Percentiles rank a stretch among this genome's conserved stretches.
These are phyloP conservation scores for Thamnophis elegans DNA, from an alignment of 2,797 vertebrate genomes.

Conservation along the genomic window DNA sequence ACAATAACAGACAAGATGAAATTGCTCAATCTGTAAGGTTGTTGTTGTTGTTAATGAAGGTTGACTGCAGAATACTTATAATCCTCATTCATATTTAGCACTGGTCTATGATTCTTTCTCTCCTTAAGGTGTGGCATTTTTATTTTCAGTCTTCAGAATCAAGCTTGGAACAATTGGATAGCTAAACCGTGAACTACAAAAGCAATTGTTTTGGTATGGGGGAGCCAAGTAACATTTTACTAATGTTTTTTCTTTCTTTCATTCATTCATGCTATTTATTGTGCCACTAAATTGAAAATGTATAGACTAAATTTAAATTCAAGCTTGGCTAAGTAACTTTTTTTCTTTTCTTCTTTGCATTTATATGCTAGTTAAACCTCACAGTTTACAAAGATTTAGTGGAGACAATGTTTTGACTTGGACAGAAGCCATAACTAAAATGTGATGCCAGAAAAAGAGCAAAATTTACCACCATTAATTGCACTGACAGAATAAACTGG, in stretches of 20 bases:
- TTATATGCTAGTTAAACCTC: not conserved
- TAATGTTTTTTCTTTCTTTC: not conserved
- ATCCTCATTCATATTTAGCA: not conserved
- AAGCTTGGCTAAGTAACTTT: not conserved
- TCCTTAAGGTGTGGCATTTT: not conserved
- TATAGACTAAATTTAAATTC: slow-evolving; percentile 14
- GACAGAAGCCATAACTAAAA: not conserved
- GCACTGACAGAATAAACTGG: not conserved
- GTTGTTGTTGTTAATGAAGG: not conserved
- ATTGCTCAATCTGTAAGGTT: not conserved
- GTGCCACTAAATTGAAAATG: not conserved
- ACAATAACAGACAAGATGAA: not conserved
- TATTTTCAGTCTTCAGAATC: not conserved
- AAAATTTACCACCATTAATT: not conserved
- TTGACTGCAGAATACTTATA: not conserved
- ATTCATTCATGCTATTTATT: not conserved
- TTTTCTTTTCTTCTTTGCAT: not conserved
- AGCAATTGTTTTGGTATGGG: not conserved
- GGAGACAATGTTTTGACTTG: not conserved
- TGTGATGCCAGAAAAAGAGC: not conserved
- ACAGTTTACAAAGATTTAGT: not conserved
- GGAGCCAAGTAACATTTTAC: slow-evolving; percentile 1
- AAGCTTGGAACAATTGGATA: not conserved
- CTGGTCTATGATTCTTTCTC: not conserved
- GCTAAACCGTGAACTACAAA: not conserved